Percentiles rank a stretch among this genome's conserved stretches.
Evolutionary conservation across 2,113 vertebrate species (phyloP).

Genomic region (Chaenogobius annularis): DNA sequence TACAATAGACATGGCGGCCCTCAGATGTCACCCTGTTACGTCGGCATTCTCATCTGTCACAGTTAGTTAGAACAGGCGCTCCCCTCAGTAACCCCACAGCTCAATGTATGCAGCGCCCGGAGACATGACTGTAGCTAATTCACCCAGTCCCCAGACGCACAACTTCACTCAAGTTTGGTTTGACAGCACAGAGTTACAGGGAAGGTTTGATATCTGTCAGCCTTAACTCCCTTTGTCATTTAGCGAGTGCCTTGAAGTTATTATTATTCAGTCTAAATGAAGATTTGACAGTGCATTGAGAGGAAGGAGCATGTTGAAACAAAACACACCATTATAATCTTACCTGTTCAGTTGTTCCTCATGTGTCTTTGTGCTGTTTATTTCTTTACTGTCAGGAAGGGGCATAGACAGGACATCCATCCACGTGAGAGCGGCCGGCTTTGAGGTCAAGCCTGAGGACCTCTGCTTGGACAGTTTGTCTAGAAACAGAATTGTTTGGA

Average conservation of each 20-base stretch:
- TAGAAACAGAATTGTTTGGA: constrained; percentile 24
- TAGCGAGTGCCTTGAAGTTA: constrained; percentile 35
- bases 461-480: constrained; percentile 76
- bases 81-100: constrained; percentile 29
- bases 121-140: constrained; percentile 48
- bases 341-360: constrained; percentile 54
- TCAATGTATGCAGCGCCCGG: constrained; percentile 37
- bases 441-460: constrained; percentile 71
- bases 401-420: constrained; percentile 86
- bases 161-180: constrained; percentile 53
- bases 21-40: constrained; percentile 51
- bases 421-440: constrained; percentile 82
- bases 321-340: background rate
- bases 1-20: constrained; percentile 56
- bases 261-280: constrained; percentile 31
- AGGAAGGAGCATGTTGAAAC: background rate
- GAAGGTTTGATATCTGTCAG: constrained; percentile 41
- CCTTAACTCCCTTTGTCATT: constrained; percentile 52
- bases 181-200: constrained; percentile 47
- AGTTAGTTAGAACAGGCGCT: constrained; percentile 52
- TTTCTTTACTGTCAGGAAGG: constrained; percentile 79
- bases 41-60: constrained; percentile 66
- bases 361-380: constrained; percentile 55
- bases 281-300: background rate
- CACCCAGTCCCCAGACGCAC: constrained; percentile 50